Conservation (phyloP, 37 sponge, comb jelly and placozoan genomes). For the Aplysina aerophoba region DNA sequence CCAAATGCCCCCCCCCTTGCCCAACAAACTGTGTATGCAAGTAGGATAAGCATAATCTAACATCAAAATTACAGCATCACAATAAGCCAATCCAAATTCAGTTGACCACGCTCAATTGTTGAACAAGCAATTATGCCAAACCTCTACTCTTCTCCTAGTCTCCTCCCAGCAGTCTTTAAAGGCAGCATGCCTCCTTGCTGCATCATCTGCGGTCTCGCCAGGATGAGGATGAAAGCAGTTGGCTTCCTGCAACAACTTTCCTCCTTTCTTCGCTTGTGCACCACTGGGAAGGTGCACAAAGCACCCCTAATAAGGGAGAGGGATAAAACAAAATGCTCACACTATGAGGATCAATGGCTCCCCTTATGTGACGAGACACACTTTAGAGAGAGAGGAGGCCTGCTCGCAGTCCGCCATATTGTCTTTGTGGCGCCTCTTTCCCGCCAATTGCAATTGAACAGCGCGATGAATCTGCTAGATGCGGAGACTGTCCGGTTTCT, state of each 20-base stretch:
- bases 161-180: constrained; percentile 41
- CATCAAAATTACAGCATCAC: too few species aligned
- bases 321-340: not conserved
- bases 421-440: not conserved
- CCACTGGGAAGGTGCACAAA: constrained; percentile 33
- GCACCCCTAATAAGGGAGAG: constrained; percentile 26
- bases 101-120: not conserved
- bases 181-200: constrained; percentile 16
- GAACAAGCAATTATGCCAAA: not conserved
- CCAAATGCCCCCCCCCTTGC: too few species aligned
- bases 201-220: constrained; percentile 48
- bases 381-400: not conserved
- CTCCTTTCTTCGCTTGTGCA: not conserved
- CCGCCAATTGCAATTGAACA: not conserved
- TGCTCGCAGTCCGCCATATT: not conserved
- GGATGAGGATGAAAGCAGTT: constrained; percentile 50
- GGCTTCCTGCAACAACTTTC: not conserved
- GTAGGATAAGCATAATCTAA: too few species aligned
- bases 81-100: too few species aligned
- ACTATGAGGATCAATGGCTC: too few species aligned
- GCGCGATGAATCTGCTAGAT: constrained; percentile 52
- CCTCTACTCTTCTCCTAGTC: constrained; percentile 50
- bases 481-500: constrained; percentile 60
- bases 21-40: too few species aligned
- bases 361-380: not conserved